Conservation (phyloP, 2,113 vertebrate species). For the Sphyrna mokarran region DNA sequence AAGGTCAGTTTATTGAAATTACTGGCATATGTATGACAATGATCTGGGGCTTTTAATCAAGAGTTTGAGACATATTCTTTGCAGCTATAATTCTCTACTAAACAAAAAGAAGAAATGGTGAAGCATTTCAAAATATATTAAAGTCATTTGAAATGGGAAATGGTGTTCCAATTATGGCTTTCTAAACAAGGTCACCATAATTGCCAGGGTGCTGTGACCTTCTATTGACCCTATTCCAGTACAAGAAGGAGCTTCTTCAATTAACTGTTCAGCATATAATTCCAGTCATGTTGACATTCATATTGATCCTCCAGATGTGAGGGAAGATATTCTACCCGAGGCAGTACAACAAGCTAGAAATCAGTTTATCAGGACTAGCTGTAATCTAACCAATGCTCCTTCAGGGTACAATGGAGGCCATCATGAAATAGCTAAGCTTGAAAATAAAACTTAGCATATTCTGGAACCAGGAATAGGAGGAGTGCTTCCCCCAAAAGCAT, state of each 20-base stretch:
- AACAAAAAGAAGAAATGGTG: not conserved
- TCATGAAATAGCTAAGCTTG: not conserved
- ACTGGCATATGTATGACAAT: not conserved
- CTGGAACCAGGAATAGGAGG: not conserved
- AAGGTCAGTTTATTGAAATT: not conserved
- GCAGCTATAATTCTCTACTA: not conserved
- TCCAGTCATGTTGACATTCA: conserved; percentile 54
- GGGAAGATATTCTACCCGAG: not conserved
- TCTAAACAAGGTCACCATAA: conserved; percentile 80
- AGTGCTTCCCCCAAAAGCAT: not conserved
- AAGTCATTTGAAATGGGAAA: not conserved
- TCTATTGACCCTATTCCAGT: conserved; percentile 54
- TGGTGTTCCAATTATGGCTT: conserved; percentile 88
- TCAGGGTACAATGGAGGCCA: not conserved
- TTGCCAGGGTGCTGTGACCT: conserved; percentile 65
- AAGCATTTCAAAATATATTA: not conserved
- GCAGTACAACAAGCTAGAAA: not conserved
- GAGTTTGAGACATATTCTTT: not conserved
- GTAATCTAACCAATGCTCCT: not conserved
- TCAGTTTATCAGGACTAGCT: not conserved
- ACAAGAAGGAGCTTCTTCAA: conserved; percentile 50
- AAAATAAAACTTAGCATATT: not conserved
- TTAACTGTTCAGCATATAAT: conserved; percentile 55
- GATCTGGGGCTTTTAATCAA: not conserved
- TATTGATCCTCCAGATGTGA: conserved; percentile 48